Evolutionary conservation across 2,888 invertebrate species (phyloP).

Genomic region (Dinocampus coccinellae): DNA sequence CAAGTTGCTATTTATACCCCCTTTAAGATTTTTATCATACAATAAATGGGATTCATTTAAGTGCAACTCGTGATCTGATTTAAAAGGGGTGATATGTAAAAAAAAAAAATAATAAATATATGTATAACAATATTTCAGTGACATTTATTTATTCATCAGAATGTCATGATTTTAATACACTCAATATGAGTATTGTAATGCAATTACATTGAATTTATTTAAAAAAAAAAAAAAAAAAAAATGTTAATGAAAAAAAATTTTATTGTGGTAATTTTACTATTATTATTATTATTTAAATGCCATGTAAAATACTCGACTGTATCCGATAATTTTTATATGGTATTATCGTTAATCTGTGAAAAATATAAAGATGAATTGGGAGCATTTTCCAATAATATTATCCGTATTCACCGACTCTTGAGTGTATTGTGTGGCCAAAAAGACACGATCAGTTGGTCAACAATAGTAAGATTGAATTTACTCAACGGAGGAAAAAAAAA

Average conservation of each 20-base stretch:
- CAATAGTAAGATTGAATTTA: constrained; percentile 50
- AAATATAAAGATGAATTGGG: constrained; percentile 1
- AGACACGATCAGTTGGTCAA: constrained; percentile 43
- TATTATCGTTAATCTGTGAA: constrained; percentile 22
- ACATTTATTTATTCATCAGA: neutral
- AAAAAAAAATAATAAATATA: neutral
- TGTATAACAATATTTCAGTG: neutral
- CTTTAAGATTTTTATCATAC: constrained; percentile 60
- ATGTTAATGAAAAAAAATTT: too few relatives aligned
- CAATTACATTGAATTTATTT: too few relatives aligned
- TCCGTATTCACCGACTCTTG: constrained; percentile 27
- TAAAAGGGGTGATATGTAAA: constrained; percentile 25
- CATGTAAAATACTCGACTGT: constrained; percentile 10
- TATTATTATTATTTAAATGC: too few relatives aligned
- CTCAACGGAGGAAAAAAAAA: too few relatives aligned
- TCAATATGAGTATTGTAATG: too few relatives aligned
- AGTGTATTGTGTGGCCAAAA: constrained; percentile 30
- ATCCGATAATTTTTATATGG: neutral
- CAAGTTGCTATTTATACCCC: constrained; percentile 34
- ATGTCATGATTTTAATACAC: neutral
- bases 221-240: too few relatives aligned
- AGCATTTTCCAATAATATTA: constrained; percentile 23
- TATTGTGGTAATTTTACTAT: too few relatives aligned
- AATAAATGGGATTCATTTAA: constrained; percentile 64
- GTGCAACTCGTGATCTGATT: constrained; percentile 63